Percentiles rank a stretch among this genome's conserved stretches.
Conservation (phyloP, 2,113 vertebrate genomes). For the Melanerpes aurifrons region DNA sequence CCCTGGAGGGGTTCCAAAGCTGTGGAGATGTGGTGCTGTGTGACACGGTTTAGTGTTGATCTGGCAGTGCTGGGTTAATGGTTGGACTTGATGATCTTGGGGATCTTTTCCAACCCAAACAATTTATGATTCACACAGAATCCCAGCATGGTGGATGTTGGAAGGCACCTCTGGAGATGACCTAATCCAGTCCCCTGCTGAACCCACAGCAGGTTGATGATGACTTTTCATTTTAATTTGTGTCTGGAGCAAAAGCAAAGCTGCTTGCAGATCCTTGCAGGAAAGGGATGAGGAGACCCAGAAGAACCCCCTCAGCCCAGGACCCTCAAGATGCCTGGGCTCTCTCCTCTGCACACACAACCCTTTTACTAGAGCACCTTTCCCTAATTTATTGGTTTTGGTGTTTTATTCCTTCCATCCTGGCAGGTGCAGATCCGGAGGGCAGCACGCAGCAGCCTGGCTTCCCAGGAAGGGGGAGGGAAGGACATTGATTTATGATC, state of each 20-base stretch:
- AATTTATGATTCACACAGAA: too few relatives aligned
- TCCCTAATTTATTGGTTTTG: not conserved
- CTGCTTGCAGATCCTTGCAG: accelerated
- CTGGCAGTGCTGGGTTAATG: too few relatives aligned
- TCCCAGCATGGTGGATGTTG: too few relatives aligned
- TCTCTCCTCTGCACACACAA: accelerated
- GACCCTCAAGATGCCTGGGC: too few relatives aligned
- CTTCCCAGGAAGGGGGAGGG: not conserved
- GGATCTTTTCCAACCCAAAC: too few relatives aligned
- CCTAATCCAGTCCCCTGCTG: too few relatives aligned
- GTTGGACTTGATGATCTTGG: too few relatives aligned
- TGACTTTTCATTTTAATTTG: not conserved
- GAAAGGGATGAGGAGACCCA: not conserved
- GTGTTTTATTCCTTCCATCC: not conserved
- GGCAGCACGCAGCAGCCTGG: not conserved
- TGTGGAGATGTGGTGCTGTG: too few relatives aligned
- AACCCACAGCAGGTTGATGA: too few relatives aligned
- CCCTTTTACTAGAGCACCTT: not conserved
- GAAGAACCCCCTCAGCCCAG: not conserved
- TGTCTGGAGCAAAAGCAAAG: not conserved
- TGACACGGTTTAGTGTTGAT: too few relatives aligned
- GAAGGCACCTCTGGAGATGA: too few relatives aligned
- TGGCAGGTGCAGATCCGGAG: not conserved
- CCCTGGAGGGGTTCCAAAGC: too few relatives aligned
- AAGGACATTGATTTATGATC: conserved; percentile 72